A percentile compares a stretch with the other conserved stretches of the same genome.
These are phyloP conservation scores for Phataginus tetradactyla DNA, from an alignment of 2,797 vertebrate genomes.

Conservation along the genomic window DNA sequence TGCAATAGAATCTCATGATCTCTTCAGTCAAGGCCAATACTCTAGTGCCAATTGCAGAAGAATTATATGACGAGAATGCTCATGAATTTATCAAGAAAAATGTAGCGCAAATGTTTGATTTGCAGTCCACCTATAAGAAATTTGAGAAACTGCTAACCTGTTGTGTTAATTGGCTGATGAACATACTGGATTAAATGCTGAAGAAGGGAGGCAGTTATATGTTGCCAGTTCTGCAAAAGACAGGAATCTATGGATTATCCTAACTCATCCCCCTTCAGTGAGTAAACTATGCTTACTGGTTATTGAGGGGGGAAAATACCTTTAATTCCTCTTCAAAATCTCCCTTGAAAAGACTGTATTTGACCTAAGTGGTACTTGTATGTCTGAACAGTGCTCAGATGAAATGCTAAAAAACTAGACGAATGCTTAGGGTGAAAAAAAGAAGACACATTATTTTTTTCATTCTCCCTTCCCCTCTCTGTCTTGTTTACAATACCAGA, in stretches of 20 bases:
- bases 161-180: background rate
- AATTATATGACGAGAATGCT: background rate
- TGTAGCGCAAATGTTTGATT: background rate
- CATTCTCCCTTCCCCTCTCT: background rate
- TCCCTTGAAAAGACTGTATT: slow-evolving; percentile 4
- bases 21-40: background rate
- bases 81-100: background rate
- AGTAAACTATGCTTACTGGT: background rate
- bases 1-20: background rate
- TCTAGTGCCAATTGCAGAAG: background rate
- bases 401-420: background rate
- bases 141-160: background rate
- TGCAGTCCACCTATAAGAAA: background rate
- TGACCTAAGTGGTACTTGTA: background rate
- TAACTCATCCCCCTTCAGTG: background rate
- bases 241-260: background rate
- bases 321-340: background rate
- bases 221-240: background rate
- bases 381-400: background rate
- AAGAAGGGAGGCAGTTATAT: background rate
- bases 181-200: background rate
- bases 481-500: background rate
- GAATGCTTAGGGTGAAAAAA: background rate
- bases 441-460: background rate
- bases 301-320: background rate